Evolutionary conservation across 2,113 vertebrate species (phyloP).

Genomic region (Falco punctatus): DNA sequence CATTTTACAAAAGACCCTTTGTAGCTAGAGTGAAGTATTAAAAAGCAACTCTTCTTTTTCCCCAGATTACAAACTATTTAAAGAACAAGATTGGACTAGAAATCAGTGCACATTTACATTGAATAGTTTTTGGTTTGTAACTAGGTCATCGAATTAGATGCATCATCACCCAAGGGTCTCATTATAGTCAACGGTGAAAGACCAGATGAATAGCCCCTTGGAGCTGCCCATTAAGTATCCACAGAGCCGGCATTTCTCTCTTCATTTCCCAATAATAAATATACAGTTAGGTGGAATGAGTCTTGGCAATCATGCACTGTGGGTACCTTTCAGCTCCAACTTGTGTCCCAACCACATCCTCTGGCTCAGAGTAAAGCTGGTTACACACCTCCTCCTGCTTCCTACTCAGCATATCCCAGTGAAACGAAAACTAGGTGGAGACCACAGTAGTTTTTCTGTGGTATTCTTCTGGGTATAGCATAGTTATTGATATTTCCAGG

Average conservation of each 20-base stretch:
- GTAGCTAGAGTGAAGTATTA: neutral
- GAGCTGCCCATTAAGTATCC: neutral
- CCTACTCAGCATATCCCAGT: neutral
- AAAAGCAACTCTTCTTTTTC: neutral
- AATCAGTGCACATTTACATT: neutral
- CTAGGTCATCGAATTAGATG: neutral
- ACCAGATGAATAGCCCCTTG: neutral
- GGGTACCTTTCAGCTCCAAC: neutral
- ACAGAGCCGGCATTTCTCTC: neutral
- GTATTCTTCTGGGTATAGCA: neutral
- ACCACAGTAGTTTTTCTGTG: neutral
- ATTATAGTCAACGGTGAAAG: neutral
- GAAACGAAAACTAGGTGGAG: neutral
- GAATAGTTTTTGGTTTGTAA: neutral
- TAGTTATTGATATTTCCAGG: neutral
- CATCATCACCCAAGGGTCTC: neutral
- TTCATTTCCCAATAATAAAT: neutral
- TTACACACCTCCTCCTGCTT: neutral
- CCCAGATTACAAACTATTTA: neutral
- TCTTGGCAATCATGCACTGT: neutral
- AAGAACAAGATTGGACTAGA: neutral
- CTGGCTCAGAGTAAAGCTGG: neutral
- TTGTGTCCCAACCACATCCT: neutral
- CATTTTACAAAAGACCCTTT: constrained; percentile 1
- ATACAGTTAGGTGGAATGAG: neutral